phyloP scores from a whole-genome alignment of 1,140 invertebrate genomes.

The Lerema accius region DNA sequence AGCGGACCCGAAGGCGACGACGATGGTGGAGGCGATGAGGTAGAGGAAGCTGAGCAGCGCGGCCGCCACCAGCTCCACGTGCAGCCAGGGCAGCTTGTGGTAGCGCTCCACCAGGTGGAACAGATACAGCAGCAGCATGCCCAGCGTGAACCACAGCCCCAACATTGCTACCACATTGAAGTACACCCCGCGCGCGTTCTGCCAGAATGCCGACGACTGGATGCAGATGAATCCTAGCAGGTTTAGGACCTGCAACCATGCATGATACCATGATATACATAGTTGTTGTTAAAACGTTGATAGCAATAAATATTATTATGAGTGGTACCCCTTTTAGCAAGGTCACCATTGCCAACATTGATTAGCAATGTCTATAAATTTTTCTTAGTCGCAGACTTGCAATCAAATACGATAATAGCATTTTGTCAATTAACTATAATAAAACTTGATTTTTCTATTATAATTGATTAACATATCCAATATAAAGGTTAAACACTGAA shows the following conservation, averaged over 20 bases:
- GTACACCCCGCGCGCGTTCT: conserved; percentile 85
- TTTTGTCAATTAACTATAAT: too few relatives aligned
- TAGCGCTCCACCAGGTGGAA: conserved; percentile 94
- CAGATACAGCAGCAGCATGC: conserved; percentile 89
- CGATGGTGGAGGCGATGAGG: conserved; percentile 87
- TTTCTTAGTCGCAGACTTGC: too few relatives aligned
- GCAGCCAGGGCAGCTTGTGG: conserved; percentile 92
- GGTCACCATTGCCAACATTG: too few relatives aligned
- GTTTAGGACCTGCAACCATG: conserved; percentile 85
- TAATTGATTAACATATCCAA: too few relatives aligned
- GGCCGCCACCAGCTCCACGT: conserved; percentile 91
- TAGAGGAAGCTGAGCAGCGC: conserved; percentile 87
- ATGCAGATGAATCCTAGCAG: conserved; percentile 93
- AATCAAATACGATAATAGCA: too few relatives aligned
- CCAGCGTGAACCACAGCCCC: conserved; percentile 90
- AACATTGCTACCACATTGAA: conserved; percentile 92
- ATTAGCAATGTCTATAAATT: too few relatives aligned
- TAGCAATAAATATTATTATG: too few relatives aligned
- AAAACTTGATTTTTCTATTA: too few relatives aligned
- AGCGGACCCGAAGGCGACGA: conserved; percentile 84
- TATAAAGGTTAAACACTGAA: too few relatives aligned
- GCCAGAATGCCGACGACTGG: conserved; percentile 84
- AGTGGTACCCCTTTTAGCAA: too few relatives aligned
- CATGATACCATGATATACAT: conserved; percentile 13
- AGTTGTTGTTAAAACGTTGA: too few relatives aligned